Percentiles rank a stretch among this genome's conserved stretches.
Evolutionary conservation across 2,888 invertebrate genomes (phyloP).

Genomic region (Tribolium freemani): DNA sequence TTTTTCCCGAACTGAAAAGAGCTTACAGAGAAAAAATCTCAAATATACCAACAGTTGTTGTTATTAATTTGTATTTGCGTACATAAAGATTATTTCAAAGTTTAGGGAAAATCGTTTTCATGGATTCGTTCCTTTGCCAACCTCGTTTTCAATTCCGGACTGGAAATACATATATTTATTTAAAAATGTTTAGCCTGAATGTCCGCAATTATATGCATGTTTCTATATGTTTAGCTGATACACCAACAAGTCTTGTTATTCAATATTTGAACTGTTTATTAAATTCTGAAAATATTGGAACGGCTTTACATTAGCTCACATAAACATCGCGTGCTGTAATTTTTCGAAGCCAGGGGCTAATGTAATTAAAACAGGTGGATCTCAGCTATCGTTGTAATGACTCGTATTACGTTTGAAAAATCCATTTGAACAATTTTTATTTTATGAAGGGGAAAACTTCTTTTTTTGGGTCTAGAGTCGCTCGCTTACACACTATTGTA

Average conservation of each 20-base stretch:
- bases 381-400: background rate
- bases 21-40: slow-evolving; percentile 31
- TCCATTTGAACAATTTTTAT: too few species aligned
- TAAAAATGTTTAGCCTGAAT: slow-evolving; percentile 11
- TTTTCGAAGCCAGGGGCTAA: slow-evolving; percentile 1
- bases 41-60: slow-evolving; percentile 31
- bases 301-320: background rate
- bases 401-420: too few species aligned
- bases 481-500: too few species aligned
- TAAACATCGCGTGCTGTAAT: slow-evolving; percentile 6
- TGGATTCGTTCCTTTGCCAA: slow-evolving; percentile 1
- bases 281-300: background rate
- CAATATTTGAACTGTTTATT: background rate
- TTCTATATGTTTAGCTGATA: too few species aligned
- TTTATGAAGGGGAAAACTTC: too few species aligned
- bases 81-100: slow-evolving; percentile 19
- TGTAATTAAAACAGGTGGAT: slow-evolving; percentile 3
- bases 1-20: slow-evolving; percentile 22
- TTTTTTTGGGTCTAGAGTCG: too few species aligned
- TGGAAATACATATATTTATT: background rate
- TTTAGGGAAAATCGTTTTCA: slow-evolving; percentile 18
- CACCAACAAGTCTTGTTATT: too few species aligned
- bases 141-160: slow-evolving; percentile 15
- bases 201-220: background rate
- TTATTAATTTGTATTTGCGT: slow-evolving; percentile 34